Conservation (phyloP, 2,797 vertebrate species). For the Sandelia bainsii region DNA sequence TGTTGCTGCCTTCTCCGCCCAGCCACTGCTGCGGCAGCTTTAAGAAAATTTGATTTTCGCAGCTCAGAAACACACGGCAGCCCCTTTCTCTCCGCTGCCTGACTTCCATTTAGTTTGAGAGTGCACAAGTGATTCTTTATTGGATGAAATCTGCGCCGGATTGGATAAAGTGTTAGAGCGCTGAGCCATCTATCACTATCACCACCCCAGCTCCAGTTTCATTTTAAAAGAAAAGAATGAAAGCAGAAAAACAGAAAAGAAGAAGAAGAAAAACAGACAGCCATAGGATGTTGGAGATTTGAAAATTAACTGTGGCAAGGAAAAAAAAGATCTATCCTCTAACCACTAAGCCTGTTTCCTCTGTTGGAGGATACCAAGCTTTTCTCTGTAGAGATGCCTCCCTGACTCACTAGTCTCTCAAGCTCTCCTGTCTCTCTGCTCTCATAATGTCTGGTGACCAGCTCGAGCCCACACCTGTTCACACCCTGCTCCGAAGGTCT, state of each 20-base stretch:
- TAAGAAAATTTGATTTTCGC: constrained; percentile 91
- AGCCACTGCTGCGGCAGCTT: constrained; percentile 85
- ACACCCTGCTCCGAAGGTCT: constrained; percentile 11
- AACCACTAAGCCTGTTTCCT: constrained; percentile 83
- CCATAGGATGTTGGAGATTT: constrained; percentile 86
- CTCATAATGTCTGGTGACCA: constrained; percentile 52
- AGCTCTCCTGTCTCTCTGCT: constrained; percentile 39
- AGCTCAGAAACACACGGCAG: constrained; percentile 88
- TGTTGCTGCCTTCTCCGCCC: constrained; percentile 82
- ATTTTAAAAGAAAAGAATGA: constrained; percentile 88
- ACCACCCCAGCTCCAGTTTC: constrained; percentile 86
- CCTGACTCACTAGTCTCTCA: constrained; percentile 59
- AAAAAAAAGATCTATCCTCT: constrained; percentile 78
- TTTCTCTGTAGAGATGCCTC: constrained; percentile 73
- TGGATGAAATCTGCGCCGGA: constrained; percentile 91
- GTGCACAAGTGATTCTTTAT: constrained; percentile 92
- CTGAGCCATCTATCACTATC: constrained; percentile 91
- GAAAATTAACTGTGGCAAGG: constrained; percentile 86
- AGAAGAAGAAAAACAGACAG: constrained; percentile 83
- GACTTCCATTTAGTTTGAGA: constrained; percentile 92
- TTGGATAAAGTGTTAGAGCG: constrained; percentile 92
- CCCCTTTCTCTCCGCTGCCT: constrained; percentile 88
- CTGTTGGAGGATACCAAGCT: constrained; percentile 75
- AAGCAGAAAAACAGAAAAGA: constrained; percentile 75
- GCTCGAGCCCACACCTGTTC: constrained; percentile 51